These are phyloP conservation scores for Brachionus rotundiformis DNA, from an alignment of 1,140 invertebrate species.

Conservation along the genomic window DNA sequence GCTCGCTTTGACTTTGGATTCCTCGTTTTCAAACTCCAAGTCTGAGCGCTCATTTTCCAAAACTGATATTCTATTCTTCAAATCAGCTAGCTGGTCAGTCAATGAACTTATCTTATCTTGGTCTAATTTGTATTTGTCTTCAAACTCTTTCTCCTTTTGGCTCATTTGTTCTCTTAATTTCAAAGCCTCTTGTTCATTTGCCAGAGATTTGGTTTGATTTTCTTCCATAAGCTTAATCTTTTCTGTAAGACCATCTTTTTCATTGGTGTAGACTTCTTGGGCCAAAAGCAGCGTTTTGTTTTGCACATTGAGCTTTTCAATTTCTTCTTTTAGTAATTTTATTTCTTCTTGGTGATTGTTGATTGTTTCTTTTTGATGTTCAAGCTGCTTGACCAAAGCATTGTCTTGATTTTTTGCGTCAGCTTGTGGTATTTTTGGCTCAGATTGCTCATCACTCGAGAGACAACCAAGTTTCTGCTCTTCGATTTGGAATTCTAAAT, in stretches of 20 bases:
- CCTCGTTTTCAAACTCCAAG: conserved; percentile 57
- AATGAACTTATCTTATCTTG: conserved; percentile 53
- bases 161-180: conserved; percentile 25
- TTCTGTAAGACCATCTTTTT: not conserved
- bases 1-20: conserved; percentile 56
- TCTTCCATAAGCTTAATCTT: conserved; percentile 65
- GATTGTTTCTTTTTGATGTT: conserved; percentile 22
- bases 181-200: conserved; percentile 60
- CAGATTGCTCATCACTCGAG: not conserved
- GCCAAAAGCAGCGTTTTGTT: not conserved
- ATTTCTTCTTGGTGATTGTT: conserved; percentile 35
- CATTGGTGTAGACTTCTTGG: conserved; percentile 9
- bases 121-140: conserved; percentile 27
- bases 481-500: conserved; percentile 85
- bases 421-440: not conserved
- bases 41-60: conserved; percentile 54
- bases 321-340: conserved; percentile 45
- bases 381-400: not conserved
- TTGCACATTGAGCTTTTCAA: conserved; percentile 19
- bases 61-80: conserved; percentile 53
- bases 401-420: not conserved
- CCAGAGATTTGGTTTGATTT: conserved; percentile 64
- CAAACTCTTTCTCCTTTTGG: conserved; percentile 63
- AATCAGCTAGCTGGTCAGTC: conserved; percentile 53
- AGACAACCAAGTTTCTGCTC: conserved; percentile 71